A percentile compares a stretch with the other conserved stretches of the same genome.
Evolutionary conservation across 1,140 invertebrate species (phyloP).

Genomic region (Kradibia gibbosae): DNA sequence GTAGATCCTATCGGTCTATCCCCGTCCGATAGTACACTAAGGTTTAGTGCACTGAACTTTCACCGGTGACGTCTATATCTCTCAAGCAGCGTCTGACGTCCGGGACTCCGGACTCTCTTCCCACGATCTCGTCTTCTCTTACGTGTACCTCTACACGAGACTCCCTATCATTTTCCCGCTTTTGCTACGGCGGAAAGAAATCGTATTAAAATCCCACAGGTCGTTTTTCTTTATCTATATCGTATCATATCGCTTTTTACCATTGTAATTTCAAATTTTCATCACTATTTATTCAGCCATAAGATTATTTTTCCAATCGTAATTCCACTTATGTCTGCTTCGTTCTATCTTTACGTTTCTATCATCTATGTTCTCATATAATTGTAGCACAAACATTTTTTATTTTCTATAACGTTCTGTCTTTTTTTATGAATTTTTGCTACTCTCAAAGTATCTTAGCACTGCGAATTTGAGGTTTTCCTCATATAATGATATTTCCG

Average conservation of each 20-base stretch:
- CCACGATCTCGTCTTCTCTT: constrained; percentile 36
- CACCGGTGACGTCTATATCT: constrained; percentile 54
- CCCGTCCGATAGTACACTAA: constrained; percentile 50
- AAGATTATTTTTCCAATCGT: neutral
- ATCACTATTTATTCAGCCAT: constrained; percentile 6
- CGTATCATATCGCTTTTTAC: neutral
- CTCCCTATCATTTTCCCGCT: neutral
- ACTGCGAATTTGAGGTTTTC: neutral
- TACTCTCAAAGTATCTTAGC: neutral
- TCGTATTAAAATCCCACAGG: constrained; percentile 29
- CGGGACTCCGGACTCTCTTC: neutral
- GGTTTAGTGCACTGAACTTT: constrained; percentile 59
- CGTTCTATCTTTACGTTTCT: neutral
- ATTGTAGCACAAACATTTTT: neutral
- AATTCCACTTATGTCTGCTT: neutral
- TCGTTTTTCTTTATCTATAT: neutral
- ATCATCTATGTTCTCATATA: neutral
- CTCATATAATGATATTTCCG: neutral
- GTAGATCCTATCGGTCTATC: constrained; percentile 58
- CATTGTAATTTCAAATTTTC: constrained; percentile 27
- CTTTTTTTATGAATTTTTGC: neutral
- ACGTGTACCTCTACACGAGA: neutral
- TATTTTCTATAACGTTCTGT: neutral
- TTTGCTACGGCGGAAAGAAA: constrained; percentile 11
- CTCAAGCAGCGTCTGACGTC: neutral